Percentiles rank a stretch among this genome's conserved stretches.
Conservation (phyloP, 2,888 invertebrate species). For the Sipha maydis region DNA sequence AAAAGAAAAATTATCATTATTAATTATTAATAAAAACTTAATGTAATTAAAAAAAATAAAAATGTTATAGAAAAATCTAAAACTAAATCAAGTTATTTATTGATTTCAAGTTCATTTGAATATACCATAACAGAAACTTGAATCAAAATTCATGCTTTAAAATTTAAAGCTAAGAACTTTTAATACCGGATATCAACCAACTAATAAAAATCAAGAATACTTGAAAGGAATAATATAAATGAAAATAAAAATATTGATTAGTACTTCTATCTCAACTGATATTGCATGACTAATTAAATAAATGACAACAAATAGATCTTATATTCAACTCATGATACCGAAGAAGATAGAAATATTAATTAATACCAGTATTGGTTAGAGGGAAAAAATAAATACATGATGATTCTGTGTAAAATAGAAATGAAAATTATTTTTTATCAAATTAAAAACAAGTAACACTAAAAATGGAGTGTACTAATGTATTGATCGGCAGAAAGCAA, state of each 20-base stretch:
- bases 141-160: no score
- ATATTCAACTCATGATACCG: not conserved
- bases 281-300: not conserved
- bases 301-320: not conserved
- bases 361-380: not conserved
- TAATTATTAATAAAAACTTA: no score
- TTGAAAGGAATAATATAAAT: no score
- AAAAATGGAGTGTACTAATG: conserved; percentile 59
- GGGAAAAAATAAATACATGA: conserved; percentile 19
- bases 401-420: conserved; percentile 33
- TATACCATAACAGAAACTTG: no score
- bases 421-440: conserved; percentile 46
- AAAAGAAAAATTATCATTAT: no score
- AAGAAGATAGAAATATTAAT: not conserved
- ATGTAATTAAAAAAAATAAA: no score
- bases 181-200: no score
- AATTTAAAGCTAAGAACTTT: no score
- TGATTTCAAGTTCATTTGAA: no score
- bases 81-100: no score
- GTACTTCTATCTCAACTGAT: not conserved
- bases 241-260: not conserved
- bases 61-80: no score
- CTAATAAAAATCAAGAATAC: no score
- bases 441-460: conserved; percentile 54
- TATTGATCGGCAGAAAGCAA: conserved; percentile 50